A percentile compares a stretch with the other conserved stretches of the same genome.
These are phyloP conservation scores for Ateles fusciceps DNA, from an alignment of 2,797 vertebrate genomes.

Conservation along the genomic window DNA sequence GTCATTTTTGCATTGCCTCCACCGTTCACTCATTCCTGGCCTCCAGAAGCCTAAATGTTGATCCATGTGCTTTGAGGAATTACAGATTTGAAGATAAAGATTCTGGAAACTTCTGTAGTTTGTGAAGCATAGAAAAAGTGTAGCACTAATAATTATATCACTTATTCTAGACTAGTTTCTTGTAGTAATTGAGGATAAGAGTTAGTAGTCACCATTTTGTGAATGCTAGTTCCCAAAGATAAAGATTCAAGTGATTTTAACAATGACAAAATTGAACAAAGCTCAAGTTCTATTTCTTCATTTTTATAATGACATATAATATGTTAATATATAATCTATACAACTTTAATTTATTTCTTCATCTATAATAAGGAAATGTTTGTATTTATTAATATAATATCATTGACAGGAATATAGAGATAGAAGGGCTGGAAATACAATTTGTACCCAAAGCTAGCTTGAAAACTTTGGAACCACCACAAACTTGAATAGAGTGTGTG, in stretches of 20 bases:
- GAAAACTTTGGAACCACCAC: not conserved
- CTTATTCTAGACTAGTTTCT: not conserved
- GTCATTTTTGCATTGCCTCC: not conserved
- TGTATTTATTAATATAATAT: not conserved
- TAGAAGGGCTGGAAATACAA: not conserved
- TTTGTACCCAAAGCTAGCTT: not conserved
- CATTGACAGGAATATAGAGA: not conserved
- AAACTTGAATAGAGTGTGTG: not conserved
- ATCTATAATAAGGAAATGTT: not conserved
- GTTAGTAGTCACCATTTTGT: not conserved
- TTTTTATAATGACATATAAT: not conserved
- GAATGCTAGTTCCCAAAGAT: not conserved
- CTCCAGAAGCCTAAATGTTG: not conserved
- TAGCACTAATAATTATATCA: not conserved
- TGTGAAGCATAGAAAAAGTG: not conserved
- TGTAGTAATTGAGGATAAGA: not conserved
- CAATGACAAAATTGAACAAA: not conserved
- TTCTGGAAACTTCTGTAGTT: not conserved
- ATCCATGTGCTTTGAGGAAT: not conserved
- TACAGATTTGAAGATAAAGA: not conserved
- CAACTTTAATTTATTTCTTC: not conserved
- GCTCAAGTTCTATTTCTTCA: not conserved
- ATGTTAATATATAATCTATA: not conserved
- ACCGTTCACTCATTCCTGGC: not conserved
- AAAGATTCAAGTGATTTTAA: not conserved